Evolutionary conservation across 2,113 vertebrate genomes (phyloP), one percentile per base, ranked within the genome.

Genomic region (Platycercus adscitus): DNA sequence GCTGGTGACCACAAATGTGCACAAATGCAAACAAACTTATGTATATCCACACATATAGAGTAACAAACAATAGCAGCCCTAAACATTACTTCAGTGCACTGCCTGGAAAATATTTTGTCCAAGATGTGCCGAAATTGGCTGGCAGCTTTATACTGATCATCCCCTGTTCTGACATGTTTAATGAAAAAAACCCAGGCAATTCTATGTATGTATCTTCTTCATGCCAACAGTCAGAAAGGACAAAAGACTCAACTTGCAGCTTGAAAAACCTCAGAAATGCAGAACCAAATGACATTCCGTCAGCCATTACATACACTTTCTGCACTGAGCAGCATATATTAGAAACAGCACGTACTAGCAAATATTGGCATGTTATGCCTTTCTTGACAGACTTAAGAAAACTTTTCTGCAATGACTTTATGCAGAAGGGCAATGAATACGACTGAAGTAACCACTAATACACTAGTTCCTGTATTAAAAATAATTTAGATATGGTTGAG

Each of bases 171-270:
- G 56, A 83, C 89, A 94, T 6, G 88, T 66, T 91, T 73, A 43
- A 64, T 55, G 50, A 80, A 79, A 93, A 78, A 64, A 55, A 1
- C 23, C 33, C n/a, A 65, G 39, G 79, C 73, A 86, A 89, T 6
- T 66, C 14, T 70, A 43, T 69, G 31, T 28, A 8, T 28, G 21
- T 37, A 31, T 82, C 31, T 46, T 87, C 65, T 89, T 85, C 5
- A 28, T 28, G 65, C 66, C 87, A 73, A 35, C 37, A 90, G 33
- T 77, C 60, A 87, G 44, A 44, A 81, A 88, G 23, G 58, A 92
- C 49, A 68, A 89, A 95, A 89, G 89, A 73, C 79, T 94, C 72
- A 89, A 69, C 41, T 77, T 91, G 71, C 29, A 86, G 64, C 72
- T 68, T 81, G 47, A 88, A 88, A 91, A 91, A 41, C 11, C 58